These are phyloP conservation scores for Megalops cyprinoides DNA, from an alignment of 2,797 vertebrate genomes.

Conservation along the genomic window DNA sequence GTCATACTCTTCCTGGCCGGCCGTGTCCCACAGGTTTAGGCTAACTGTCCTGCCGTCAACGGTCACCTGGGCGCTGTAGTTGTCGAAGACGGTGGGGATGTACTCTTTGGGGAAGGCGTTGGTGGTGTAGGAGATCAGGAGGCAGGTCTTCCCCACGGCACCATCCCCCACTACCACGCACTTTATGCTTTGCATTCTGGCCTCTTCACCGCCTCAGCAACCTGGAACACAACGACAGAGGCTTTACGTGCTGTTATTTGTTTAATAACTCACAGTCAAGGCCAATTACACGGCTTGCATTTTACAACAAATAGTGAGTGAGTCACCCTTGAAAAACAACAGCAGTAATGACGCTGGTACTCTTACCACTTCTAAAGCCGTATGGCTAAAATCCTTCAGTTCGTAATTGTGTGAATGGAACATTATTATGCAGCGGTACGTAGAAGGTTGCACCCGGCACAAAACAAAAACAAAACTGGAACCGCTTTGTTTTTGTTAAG, in stretches of 20 bases:
- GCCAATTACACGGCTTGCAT: too few species aligned
- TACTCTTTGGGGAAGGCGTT: slow-evolving; percentile 86
- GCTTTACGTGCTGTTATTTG: slow-evolving; percentile 3
- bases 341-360: neutral
- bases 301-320: neutral
- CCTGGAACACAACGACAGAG: slow-evolving; percentile 52
- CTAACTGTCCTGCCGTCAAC: slow-evolving; percentile 76
- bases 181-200: slow-evolving; percentile 83
- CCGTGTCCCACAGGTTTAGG: slow-evolving; percentile 82
- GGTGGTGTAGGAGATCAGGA: slow-evolving; percentile 87
- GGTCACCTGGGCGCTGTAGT: slow-evolving; percentile 83
- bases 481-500: neutral
- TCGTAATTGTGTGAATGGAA: neutral
- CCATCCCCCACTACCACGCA: slow-evolving; percentile 85
- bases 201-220: slow-evolving; percentile 42
- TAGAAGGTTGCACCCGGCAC: too few species aligned
- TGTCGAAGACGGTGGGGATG: slow-evolving; percentile 87
- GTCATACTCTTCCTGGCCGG: slow-evolving; percentile 83
- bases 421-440: neutral
- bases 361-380: neutral
- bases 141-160: slow-evolving; percentile 85
- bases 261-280: neutral
- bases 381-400: neutral
- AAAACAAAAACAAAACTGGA: neutral
- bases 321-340: neutral